These are phyloP conservation scores for Neoitamus cyanurus DNA, from an alignment of 2,888 invertebrate species.

Conservation along the genomic window DNA sequence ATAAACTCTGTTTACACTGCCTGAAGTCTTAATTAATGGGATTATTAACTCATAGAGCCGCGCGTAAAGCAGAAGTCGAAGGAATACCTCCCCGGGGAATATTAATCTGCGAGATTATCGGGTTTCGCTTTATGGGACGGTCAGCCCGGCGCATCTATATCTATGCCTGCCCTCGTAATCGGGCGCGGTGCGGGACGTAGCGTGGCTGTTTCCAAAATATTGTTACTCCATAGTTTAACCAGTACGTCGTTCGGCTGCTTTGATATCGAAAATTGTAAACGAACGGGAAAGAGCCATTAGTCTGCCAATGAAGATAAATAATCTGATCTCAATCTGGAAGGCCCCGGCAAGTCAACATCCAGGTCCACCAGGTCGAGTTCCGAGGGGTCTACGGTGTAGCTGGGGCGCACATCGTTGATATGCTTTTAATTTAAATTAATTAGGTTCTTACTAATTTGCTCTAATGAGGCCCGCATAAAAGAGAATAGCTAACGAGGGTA, in stretches of 20 bases:
- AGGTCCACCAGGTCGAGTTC: not conserved
- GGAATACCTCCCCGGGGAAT: not conserved
- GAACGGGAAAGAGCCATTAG: not conserved
- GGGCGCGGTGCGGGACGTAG: not conserved
- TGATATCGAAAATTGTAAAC: slow-evolving; percentile 38
- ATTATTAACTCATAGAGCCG: slow-evolving; percentile 19
- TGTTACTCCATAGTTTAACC: not conserved
- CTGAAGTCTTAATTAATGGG: slow-evolving; percentile 32
- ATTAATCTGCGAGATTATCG: slow-evolving; percentile 15
- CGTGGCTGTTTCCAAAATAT: slow-evolving; percentile 25
- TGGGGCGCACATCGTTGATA: slow-evolving; percentile 6
- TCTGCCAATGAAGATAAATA: slow-evolving; percentile 39
- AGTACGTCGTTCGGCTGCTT: slow-evolving; percentile 1
- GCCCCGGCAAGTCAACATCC: not conserved
- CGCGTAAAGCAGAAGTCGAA: slow-evolving; percentile 40
- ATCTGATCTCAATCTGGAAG: slow-evolving; percentile 20
- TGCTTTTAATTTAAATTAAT: slow-evolving; percentile 42
- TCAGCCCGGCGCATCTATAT: not conserved
- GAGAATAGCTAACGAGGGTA: not conserved
- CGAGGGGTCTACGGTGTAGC: not conserved
- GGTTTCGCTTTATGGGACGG: not conserved
- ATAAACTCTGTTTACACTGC: slow-evolving; percentile 28
- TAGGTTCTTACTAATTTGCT: slow-evolving; percentile 25
- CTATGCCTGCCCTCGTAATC: not conserved
- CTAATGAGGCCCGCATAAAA: slow-evolving; percentile 23